These are phyloP conservation scores for Chauna torquata DNA, from an alignment of 2,113 vertebrate species.

Conservation along the genomic window DNA sequence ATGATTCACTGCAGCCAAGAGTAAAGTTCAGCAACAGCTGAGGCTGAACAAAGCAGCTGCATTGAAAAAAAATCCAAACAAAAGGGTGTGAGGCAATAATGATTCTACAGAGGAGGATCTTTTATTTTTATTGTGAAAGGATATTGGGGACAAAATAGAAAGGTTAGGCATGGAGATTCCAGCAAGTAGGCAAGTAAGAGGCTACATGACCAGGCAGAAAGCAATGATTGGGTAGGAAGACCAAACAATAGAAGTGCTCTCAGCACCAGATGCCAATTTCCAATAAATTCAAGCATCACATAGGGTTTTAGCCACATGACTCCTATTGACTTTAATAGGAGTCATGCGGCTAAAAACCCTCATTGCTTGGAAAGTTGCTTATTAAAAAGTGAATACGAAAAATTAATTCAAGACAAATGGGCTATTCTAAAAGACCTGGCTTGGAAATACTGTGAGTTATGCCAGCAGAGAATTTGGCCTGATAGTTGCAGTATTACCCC, in stretches of 20 bases:
- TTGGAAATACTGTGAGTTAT: slow-evolving; percentile 7
- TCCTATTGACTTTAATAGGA: slow-evolving; percentile 66
- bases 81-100: slow-evolving; percentile 33
- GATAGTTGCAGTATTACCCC: neutral
- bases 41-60: neutral
- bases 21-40: slow-evolving; percentile 36
- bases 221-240: slow-evolving; percentile 21
- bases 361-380: slow-evolving; percentile 58
- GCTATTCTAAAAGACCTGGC: slow-evolving; percentile 19
- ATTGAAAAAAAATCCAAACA: slow-evolving; percentile 22
- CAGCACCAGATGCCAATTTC: slow-evolving; percentile 54
- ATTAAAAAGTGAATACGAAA: slow-evolving; percentile 52
- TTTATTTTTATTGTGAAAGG: slow-evolving; percentile 33
- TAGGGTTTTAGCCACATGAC: slow-evolving; percentile 55
- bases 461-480: slow-evolving; percentile 46
- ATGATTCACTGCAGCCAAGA: slow-evolving; percentile 7
- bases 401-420: slow-evolving; percentile 28
- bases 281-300: slow-evolving; percentile 55
- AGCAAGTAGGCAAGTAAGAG: neutral
- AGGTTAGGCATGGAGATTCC: slow-evolving; percentile 21
- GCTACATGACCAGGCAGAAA: neutral
- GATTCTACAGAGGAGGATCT: neutral
- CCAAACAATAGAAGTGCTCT: slow-evolving; percentile 50
- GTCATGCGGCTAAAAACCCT: slow-evolving; percentile 54
- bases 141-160: slow-evolving; percentile 3